Evolutionary conservation across 1,140 invertebrate genomes (phyloP), one percentile per base, ranked within the genome.

Genomic region (Drosophila ambigua): DNA sequence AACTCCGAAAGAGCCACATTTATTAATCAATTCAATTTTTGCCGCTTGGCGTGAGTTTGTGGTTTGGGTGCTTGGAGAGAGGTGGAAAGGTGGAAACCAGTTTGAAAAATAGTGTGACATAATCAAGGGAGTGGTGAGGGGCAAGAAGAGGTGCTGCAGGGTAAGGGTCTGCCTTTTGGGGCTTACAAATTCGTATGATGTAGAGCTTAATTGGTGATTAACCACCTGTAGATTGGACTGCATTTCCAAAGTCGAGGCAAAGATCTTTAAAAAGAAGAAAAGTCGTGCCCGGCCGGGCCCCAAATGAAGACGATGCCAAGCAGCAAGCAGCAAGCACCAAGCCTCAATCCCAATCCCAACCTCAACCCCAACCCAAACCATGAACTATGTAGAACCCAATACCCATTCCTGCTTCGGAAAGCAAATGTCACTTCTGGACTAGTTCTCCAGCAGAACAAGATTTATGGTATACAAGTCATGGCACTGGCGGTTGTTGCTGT

Each of bases 171-270:
- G 28, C 43, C 65, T 66, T 60, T 68, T n/a, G 53, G 49, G 15
- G 60, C 69, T 63, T 79, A 90, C 85, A 90, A 90, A 90, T 90
- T 90, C 79, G 78, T 85, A 82, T 79, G 77, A 90, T 90, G 85
- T 90, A 82, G 80, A 65, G 85, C 81, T 90, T 90, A 90, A 90
- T 90, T 90, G 85, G 85, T 90, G 85, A 90, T 90, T 90, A 90
- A 82, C 85, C 85, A 90, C 85, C 85, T 90, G 87, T 82, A 90
- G 85, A 72, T 85, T 68, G 71, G 74, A 71, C 68, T 81, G 82
- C 82, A 87, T 87, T 77, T 63, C 62, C 50, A 62, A n/a, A 60
- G 48, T 13, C 24, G 24, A 46, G 23, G 8, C 35, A 48, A 66
- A 69, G 52, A 55, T 11, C 49, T 5, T 8, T 57, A 26, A 41